Evolutionary conservation across 2,797 vertebrate species (phyloP).

Genomic region (Hozukius guyotensis): DNA sequence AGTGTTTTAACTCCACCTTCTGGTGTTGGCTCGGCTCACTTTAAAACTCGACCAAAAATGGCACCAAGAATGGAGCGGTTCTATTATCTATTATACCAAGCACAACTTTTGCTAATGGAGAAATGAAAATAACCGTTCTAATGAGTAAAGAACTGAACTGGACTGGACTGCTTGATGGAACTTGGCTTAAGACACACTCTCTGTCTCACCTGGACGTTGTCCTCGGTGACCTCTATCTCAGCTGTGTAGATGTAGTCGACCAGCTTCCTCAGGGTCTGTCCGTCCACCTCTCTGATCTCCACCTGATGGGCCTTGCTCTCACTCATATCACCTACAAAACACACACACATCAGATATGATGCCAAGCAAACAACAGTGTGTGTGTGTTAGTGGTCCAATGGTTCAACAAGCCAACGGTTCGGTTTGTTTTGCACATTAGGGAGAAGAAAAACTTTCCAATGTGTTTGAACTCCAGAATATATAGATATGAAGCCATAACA

Average conservation of each 20-base stretch:
- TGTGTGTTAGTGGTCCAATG: too few relatives aligned
- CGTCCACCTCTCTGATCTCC: slow-evolving; percentile 95
- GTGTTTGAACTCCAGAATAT: too few relatives aligned
- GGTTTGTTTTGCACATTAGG: too few relatives aligned
- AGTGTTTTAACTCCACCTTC: neutral
- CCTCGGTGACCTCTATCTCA: slow-evolving; percentile 95
- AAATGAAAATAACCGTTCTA: neutral
- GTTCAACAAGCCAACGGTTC: too few relatives aligned
- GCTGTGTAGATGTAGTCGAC: slow-evolving; percentile 97
- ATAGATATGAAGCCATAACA: too few relatives aligned
- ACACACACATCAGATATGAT: neutral
- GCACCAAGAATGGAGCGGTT: neutral
- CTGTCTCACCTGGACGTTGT: slow-evolving; percentile 92
- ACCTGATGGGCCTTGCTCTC: slow-evolving; percentile 96
- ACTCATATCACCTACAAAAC: slow-evolving; percentile 91
- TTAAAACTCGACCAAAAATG: neutral
- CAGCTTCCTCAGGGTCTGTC: slow-evolving; percentile 90
- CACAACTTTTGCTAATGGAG: neutral
- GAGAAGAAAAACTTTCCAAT: too few relatives aligned
- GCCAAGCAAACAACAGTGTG: neutral
- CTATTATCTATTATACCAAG: neutral
- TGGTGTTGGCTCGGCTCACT: neutral
- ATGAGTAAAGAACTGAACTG: neutral
- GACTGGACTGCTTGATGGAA: neutral
- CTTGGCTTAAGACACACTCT: neutral